Evolutionary conservation across 2,797 vertebrate species (phyloP).

Genomic region (Lepidocolaptes lacrymiger): DNA sequence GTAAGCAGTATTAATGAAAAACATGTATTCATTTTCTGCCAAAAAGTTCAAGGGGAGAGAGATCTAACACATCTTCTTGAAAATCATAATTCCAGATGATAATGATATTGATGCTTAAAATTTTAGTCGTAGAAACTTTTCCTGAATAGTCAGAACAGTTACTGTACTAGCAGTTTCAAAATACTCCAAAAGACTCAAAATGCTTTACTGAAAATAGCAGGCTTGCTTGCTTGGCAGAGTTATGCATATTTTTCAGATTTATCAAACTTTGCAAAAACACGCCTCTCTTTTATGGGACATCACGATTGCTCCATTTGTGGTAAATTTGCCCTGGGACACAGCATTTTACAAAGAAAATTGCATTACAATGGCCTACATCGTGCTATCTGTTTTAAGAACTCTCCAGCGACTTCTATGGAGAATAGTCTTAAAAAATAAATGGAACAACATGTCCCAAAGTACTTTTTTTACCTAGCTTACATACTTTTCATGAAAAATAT

Average conservation of each 20-base stretch:
- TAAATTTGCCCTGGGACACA: slow-evolving; percentile 46
- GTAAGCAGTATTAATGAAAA: background rate
- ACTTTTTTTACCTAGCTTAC: slow-evolving; percentile 31
- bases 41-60: background rate
- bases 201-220: slow-evolving; percentile 38
- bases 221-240: slow-evolving; percentile 17
- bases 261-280: slow-evolving; percentile 44
- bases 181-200: background rate
- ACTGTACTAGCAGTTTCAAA: background rate
- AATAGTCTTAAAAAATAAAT: slow-evolving; percentile 34
- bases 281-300: slow-evolving; percentile 18
- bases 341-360: slow-evolving; percentile 55
- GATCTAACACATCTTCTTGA: background rate
- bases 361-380: slow-evolving; percentile 45
- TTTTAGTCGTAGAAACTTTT: background rate
- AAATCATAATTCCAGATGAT: background rate
- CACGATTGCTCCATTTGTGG: slow-evolving; percentile 47
- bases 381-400: slow-evolving; percentile 48
- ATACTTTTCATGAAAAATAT: background rate
- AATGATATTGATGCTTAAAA: background rate
- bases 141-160: background rate
- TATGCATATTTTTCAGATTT: slow-evolving; percentile 25
- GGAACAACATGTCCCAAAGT: slow-evolving; percentile 29
- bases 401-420: slow-evolving; percentile 9
- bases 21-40: background rate